Percentiles rank a stretch among this genome's conserved stretches.
These are phyloP conservation scores for Polydrusus tereticollis DNA, from an alignment of 2,888 invertebrate genomes.

Conservation along the genomic window DNA sequence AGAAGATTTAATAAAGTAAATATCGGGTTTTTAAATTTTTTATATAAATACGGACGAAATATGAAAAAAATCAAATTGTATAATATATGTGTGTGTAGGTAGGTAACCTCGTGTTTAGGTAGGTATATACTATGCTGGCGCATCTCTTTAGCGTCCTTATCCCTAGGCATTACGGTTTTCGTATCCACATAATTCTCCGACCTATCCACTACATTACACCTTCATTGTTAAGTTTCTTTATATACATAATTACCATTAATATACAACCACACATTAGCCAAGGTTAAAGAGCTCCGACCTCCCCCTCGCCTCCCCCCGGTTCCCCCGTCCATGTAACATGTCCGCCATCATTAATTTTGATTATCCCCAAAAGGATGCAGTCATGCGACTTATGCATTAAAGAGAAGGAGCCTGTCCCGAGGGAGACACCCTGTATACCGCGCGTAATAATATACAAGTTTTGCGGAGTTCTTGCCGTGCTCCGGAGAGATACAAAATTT, in stretches of 20 bases:
- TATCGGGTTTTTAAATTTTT: neutral
- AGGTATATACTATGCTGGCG: too few relatives aligned
- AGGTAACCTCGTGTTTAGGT: neutral
- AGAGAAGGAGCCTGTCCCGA: conserved; percentile 1
- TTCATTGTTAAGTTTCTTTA: too few relatives aligned
- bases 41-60: neutral
- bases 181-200: neutral
- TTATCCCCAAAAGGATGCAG: conserved; percentile 26
- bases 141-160: neutral
- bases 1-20: neutral
- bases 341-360: conserved; percentile 22
- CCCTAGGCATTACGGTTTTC: neutral
- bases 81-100: too few relatives aligned
- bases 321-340: neutral
- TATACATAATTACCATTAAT: neutral
- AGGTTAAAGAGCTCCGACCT: neutral
- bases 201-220: neutral
- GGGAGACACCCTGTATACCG: conserved; percentile 9
- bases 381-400: conserved; percentile 29
- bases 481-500: neutral
- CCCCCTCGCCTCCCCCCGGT: neutral
- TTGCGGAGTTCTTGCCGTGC: neutral
- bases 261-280: conserved; percentile 1
- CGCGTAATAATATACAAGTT: conserved; percentile 6
- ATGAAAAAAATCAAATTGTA: neutral